Conservation (phyloP, 2,113 vertebrate species). For the Rhodinocichla rosea region DNA sequence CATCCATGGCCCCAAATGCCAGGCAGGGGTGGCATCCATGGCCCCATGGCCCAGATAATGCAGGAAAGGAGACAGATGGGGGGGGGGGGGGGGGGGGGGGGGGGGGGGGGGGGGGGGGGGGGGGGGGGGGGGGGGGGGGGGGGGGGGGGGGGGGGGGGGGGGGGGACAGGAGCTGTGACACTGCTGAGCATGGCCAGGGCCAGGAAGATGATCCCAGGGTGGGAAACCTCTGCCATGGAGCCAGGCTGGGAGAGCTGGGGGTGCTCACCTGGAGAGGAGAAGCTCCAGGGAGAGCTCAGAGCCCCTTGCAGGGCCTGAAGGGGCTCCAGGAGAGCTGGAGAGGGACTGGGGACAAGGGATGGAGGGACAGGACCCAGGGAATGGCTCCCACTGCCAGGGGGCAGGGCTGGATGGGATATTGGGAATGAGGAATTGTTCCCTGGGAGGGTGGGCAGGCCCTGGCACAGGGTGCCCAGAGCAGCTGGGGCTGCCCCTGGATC, state of each 20-base stretch:
- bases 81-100: too few species aligned
- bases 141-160: too few species aligned
- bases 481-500: background rate
- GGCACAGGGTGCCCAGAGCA: background rate
- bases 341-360: background rate
- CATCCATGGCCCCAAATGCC: background rate
- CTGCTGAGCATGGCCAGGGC: background rate
- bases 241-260: background rate
- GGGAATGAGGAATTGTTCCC: rapidly evolving
- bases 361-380: background rate
- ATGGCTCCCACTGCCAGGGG: background rate
- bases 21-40: background rate
- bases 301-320: rapidly evolving
- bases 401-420: background rate
- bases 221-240: background rate
- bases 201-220: rapidly evolving
- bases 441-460: rapidly evolving
- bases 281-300: background rate
- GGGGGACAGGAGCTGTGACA: background rate
- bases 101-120: too few species aligned
- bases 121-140: too few species aligned
- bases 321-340: background rate
- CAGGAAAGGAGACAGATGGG: rapidly evolving
- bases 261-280: background rate
- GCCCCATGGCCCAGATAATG: background rate